phyloP scores from a whole-genome alignment of 2,888 invertebrate species.

The Lysandra bellargus region DNA sequence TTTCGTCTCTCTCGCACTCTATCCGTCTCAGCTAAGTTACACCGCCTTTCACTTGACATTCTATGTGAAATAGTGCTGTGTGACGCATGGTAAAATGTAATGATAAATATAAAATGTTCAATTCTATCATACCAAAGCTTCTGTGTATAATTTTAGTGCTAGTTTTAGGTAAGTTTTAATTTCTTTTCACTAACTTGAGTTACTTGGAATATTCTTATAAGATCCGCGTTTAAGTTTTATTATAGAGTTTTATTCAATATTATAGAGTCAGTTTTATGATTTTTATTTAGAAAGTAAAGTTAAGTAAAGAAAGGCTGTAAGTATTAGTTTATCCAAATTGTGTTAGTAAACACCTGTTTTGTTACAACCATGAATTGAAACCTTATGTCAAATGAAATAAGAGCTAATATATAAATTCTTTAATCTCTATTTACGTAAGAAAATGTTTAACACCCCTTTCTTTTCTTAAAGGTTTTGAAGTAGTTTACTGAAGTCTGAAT shows the following conservation, averaged over 20 bases:
- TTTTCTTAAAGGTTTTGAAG: not conserved
- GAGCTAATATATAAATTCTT: not conserved
- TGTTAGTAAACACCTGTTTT: not conserved
- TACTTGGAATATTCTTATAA: not conserved
- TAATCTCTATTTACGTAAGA: not conserved
- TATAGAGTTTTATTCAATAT: not conserved
- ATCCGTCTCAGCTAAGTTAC: constrained; percentile 52
- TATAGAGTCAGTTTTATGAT: not conserved
- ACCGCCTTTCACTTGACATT: constrained; percentile 66
- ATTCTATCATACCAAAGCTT: constrained; percentile 59
- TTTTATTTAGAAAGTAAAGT: not conserved
- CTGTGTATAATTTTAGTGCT: constrained; percentile 57
- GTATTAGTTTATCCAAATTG: not conserved
- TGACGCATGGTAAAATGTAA: constrained; percentile 40
- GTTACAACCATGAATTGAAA: not conserved
- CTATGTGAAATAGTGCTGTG: not conserved
- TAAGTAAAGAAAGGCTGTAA: not conserved
- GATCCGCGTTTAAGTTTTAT: not conserved
- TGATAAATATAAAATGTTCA: constrained; percentile 51
- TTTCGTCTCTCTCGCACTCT: constrained; percentile 44
- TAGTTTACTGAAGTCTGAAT: not conserved
- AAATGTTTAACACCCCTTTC: not conserved
- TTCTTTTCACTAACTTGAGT: constrained; percentile 15
- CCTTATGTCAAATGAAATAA: not conserved
- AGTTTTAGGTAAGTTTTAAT: constrained; percentile 50